Percentiles rank a stretch among this genome's conserved stretches.
These are phyloP conservation scores for Papilio elwesi DNA, from an alignment of 2,888 invertebrate species.

Conservation along the genomic window DNA sequence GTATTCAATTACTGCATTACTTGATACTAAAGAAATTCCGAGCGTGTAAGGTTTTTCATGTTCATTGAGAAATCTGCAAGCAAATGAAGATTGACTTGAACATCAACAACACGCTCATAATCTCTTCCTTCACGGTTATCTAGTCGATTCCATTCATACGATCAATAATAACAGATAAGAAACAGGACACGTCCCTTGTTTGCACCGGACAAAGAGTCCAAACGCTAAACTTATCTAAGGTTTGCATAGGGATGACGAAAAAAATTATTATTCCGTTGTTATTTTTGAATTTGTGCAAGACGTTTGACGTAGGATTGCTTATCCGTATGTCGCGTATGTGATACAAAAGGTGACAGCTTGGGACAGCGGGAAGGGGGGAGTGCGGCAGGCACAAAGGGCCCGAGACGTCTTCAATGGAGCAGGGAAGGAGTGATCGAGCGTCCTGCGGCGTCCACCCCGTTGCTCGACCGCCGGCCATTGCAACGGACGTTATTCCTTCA, in stretches of 20 bases:
- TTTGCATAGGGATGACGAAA: constrained; percentile 76
- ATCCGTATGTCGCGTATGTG: constrained; percentile 59
- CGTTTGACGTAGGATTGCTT: constrained; percentile 75
- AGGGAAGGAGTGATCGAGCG: constrained; percentile 81
- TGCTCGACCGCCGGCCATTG: constrained; percentile 45
- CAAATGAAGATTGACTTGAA: constrained; percentile 24
- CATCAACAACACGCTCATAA: constrained; percentile 42
- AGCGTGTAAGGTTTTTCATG: not conserved
- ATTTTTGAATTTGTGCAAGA: constrained; percentile 84
- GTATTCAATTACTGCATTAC: not conserved
- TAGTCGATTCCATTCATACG: constrained; percentile 62
- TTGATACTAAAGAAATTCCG: not conserved
- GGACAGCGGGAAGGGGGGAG: constrained; percentile 75
- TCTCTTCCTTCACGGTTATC: constrained; percentile 47
- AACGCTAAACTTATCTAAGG: constrained; percentile 76
- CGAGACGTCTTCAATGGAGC: constrained; percentile 77
- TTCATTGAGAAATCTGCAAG: not conserved
- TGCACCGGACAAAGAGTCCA: constrained; percentile 78
- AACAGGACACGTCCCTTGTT: constrained; percentile 77
- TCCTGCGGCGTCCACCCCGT: constrained; percentile 52
- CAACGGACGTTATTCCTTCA: constrained; percentile 49
- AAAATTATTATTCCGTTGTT: constrained; percentile 73
- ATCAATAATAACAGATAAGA: constrained; percentile 71
- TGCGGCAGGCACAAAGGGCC: constrained; percentile 66
- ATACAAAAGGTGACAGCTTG: constrained; percentile 77